A percentile compares a stretch with the other conserved stretches of the same genome.
Conservation (phyloP, 2,113 vertebrate species). For the Recurvirostra avosetta region DNA sequence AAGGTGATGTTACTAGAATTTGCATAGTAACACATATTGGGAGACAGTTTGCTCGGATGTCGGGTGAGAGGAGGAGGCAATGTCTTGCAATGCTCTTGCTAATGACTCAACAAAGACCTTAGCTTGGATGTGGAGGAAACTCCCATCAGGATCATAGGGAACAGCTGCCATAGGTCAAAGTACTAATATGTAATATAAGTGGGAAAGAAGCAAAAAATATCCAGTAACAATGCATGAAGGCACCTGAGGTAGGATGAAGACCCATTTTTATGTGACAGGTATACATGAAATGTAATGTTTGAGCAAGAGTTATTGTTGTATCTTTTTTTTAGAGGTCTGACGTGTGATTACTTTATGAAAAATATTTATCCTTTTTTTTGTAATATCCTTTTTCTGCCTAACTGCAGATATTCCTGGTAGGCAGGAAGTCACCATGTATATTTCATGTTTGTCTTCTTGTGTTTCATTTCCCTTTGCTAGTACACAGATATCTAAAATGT, state of each 20-base stretch:
- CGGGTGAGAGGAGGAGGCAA: neutral
- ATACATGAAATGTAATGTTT: neutral
- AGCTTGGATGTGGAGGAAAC: neutral
- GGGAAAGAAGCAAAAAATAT: neutral
- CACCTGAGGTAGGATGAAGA: neutral
- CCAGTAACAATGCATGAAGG: neutral
- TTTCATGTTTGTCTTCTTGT: neutral
- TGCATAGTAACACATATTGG: neutral
- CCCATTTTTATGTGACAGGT: neutral
- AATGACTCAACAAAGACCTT: neutral
- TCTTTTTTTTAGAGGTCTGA: neutral
- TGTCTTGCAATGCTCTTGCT: neutral
- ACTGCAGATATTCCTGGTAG: neutral
- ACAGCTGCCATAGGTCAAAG: neutral
- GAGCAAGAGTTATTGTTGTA: neutral
- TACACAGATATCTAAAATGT: neutral
- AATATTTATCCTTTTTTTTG: neutral
- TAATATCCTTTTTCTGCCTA: neutral
- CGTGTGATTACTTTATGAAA: neutral
- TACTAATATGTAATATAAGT: neutral
- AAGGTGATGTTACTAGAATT: neutral
- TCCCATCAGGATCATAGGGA: neutral
- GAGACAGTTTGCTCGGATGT: neutral
- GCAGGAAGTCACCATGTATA: accelerated
- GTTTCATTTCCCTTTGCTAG: neutral